These are phyloP conservation scores for Trypoxylon attenuatum DNA, from an alignment of 2,888 invertebrate species.

Conservation along the genomic window DNA sequence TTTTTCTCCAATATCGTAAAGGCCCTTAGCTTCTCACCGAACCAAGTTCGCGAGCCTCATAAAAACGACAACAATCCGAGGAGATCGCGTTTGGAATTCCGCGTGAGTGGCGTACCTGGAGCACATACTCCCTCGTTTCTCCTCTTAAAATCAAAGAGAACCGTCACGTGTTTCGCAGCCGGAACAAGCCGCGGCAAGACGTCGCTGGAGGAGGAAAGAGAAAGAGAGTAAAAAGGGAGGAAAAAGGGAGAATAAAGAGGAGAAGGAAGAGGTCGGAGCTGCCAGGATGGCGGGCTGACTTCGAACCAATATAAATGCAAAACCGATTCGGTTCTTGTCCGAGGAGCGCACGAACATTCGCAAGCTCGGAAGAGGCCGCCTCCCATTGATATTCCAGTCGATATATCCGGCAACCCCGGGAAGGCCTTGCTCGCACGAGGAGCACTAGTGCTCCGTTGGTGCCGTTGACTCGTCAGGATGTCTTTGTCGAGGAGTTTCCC, in stretches of 20 bases:
- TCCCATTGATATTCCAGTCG: slow-evolving; percentile 69
- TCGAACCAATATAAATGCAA: slow-evolving; percentile 65
- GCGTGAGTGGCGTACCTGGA: slow-evolving; percentile 5
- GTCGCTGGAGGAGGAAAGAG: neutral
- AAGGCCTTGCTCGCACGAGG: slow-evolving; percentile 15
- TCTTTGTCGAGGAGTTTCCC: neutral
- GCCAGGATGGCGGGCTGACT: slow-evolving; percentile 23
- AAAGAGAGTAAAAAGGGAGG: neutral
- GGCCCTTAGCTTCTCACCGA: no score
- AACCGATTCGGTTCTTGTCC: slow-evolving; percentile 47
- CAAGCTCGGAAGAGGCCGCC: slow-evolving; percentile 42
- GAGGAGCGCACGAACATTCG: slow-evolving; percentile 30
- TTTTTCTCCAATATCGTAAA: no score
- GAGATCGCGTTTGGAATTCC: no score
- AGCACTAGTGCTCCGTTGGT: neutral
- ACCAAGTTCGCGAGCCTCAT: no score
- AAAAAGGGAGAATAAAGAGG: neutral
- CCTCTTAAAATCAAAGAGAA: slow-evolving; percentile 21
- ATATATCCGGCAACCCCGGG: slow-evolving; percentile 60
- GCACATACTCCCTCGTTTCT: slow-evolving; percentile 3
- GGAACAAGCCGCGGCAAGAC: slow-evolving; percentile 10
- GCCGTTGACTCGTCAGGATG: neutral
- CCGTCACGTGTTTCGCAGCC: slow-evolving; percentile 25
- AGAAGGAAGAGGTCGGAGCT: neutral
- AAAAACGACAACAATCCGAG: no score